phyloP scores from a whole-genome alignment of 2,888 invertebrate species.

The Pristionchus mayeri region DNA sequence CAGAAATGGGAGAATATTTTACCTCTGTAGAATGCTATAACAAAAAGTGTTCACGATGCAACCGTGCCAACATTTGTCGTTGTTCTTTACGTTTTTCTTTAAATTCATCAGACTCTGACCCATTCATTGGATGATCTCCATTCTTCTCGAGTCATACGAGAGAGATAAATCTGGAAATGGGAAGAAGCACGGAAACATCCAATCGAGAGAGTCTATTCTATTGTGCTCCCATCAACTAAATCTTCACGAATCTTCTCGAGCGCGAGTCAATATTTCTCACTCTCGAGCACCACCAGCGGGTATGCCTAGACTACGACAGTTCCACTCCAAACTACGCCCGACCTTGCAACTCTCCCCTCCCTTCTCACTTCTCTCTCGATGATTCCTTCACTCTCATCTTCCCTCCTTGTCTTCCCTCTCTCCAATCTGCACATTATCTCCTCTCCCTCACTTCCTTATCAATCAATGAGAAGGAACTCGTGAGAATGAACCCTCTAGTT shows the following conservation, averaged over 20 bases:
- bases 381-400: not conserved
- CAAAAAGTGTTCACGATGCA: no score
- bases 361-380: not conserved
- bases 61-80: no score
- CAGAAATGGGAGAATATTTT: no score
- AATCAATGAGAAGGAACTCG: slow-evolving; percentile 32
- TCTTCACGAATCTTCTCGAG: not conserved
- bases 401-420: not conserved
- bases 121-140: no score
- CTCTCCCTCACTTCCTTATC: not conserved
- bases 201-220: slow-evolving; percentile 1
- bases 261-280: not conserved
- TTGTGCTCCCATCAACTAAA: slow-evolving; percentile 1
- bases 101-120: no score
- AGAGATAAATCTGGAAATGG: not conserved
- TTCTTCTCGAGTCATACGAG: no score
- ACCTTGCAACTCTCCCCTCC: not conserved
- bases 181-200: not conserved
- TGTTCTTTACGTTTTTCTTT: no score
- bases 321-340: slow-evolving; percentile 8
- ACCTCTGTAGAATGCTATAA: no score
- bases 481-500: not conserved
- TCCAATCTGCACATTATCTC: not conserved
- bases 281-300: not conserved
- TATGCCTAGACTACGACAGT: slow-evolving; percentile 11